phyloP scores from a whole-genome alignment of 2,888 invertebrate species.

The Andrena marginata region DNA sequence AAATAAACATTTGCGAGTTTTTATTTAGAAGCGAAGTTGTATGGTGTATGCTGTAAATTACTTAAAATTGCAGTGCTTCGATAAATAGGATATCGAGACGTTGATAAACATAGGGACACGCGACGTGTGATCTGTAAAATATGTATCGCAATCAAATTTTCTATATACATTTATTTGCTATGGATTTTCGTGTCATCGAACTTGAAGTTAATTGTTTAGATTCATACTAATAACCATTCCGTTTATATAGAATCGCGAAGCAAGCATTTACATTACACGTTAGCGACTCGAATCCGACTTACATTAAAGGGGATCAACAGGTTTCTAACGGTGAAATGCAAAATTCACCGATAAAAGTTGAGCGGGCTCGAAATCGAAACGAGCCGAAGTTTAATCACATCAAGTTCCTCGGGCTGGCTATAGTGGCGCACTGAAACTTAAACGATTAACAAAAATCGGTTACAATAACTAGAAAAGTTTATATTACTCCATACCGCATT shows the following conservation, averaged over 20 bases:
- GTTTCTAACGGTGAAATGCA: neutral
- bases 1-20: no score
- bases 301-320: slow-evolving; percentile 19
- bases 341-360: slow-evolving; percentile 37
- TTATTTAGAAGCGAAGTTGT: no score
- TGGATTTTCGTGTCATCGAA: neutral
- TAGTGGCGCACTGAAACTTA: slow-evolving; percentile 43
- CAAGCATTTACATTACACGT: neutral
- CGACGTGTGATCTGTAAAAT: neutral
- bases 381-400: slow-evolving; percentile 20
- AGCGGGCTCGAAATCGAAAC: slow-evolving; percentile 20
- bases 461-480: slow-evolving; percentile 26
- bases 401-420: slow-evolving; percentile 49
- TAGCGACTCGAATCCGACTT: neutral
- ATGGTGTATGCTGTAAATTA: no score
- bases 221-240: neutral
- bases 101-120: neutral
- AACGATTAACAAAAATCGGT: slow-evolving; percentile 55
- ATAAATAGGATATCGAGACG: no score
- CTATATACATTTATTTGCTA: neutral
- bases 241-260: slow-evolving; percentile 35
- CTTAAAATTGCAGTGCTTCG: no score
- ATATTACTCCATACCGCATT: slow-evolving; percentile 1
- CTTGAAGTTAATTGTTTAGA: neutral
- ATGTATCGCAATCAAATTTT: neutral